Percentiles rank a stretch among this genome's conserved stretches.
Conservation (phyloP, 2,888 invertebrate genomes). For the Spilarctia lutea region DNA sequence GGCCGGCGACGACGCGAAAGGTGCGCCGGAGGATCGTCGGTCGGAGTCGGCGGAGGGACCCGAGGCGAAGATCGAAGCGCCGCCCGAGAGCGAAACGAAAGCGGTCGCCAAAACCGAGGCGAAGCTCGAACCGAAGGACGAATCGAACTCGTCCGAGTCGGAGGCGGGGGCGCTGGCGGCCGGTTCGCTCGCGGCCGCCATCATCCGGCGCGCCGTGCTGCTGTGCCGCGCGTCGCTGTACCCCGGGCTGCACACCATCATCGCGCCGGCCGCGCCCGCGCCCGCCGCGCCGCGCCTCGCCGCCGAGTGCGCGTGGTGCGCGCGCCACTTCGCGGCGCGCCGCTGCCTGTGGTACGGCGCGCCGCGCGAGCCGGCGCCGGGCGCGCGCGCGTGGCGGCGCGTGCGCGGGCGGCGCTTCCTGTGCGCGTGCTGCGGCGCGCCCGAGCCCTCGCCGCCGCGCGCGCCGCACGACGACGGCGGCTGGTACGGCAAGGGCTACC, state of each 20-base stretch:
- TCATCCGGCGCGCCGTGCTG: conserved; percentile 80
- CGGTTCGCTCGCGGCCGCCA: conserved; percentile 73
- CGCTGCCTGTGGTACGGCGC: conserved; percentile 88
- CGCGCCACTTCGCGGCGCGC: conserved; percentile 77
- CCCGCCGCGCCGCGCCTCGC: conserved; percentile 68
- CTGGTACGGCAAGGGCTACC: conserved; percentile 96
- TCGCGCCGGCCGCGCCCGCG: conserved; percentile 72
- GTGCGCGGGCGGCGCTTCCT: conserved; percentile 87
- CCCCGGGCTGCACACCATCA: conserved; percentile 88
- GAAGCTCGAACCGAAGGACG: conserved; percentile 31
- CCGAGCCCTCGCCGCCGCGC: conserved; percentile 64
- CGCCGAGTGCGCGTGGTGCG: conserved; percentile 82
- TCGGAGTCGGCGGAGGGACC: conserved; percentile 21
- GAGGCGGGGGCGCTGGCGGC: conserved; percentile 45
- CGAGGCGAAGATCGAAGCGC: conserved; percentile 27
- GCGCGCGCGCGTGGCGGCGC: conserved; percentile 51
- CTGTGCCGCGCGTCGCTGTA: conserved; percentile 82
- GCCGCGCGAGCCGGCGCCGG: conserved; percentile 70
- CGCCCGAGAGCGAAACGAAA: conserved; percentile 33
- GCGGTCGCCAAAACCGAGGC: conserved; percentile 25
- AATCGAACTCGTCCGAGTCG: conserved; percentile 33
- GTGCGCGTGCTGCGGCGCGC: conserved; percentile 88
- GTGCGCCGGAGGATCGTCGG: conserved; percentile 17
- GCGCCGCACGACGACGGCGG: conserved; percentile 78
- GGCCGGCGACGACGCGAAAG: conserved; percentile 21